A percentile compares a stretch with the other conserved stretches of the same genome.
Conservation (phyloP, 2,113 vertebrate species). For the Climacteris rufus region DNA sequence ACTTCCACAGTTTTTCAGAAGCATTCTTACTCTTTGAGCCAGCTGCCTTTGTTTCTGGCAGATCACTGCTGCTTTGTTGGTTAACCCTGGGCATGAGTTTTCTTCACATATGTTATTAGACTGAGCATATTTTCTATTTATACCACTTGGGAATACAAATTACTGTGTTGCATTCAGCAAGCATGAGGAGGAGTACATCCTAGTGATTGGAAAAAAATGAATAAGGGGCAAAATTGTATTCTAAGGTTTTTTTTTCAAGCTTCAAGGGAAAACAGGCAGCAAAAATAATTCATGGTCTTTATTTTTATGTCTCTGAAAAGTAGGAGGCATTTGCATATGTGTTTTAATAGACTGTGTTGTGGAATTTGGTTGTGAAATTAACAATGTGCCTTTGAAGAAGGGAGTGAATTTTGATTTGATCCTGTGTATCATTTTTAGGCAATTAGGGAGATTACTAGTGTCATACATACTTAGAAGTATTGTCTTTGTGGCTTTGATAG, state of each 20-base stretch:
- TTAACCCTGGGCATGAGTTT: slow-evolving; percentile 65
- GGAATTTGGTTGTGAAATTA: not conserved
- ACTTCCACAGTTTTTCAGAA: slow-evolving; percentile 1
- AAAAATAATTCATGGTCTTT: not conserved
- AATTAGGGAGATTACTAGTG: not conserved
- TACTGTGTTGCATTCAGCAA: not conserved
- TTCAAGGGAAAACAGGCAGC: not conserved
- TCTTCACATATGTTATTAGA: slow-evolving; percentile 65
- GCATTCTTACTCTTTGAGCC: slow-evolving; percentile 4
- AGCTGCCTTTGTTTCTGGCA: slow-evolving; percentile 41
- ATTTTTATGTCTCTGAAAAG: not conserved
- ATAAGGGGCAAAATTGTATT: not conserved
- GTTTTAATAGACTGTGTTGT: not conserved
- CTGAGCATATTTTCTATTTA: slow-evolving; percentile 63
- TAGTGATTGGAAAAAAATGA: not conserved
- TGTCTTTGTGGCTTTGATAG: not conserved
- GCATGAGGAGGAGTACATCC: not conserved
- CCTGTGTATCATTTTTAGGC: not conserved
- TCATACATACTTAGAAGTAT: not conserved
- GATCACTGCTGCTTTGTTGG: slow-evolving; percentile 12
- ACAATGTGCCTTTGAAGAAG: not conserved
- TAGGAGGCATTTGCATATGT: not conserved
- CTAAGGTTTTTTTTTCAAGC: not conserved
- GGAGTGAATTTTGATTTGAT: not conserved
- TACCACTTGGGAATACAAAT: slow-evolving; percentile 49